These are phyloP conservation scores for Drosophila sturtevanti DNA, from an alignment of 1,140 invertebrate genomes.

Conservation along the genomic window DNA sequence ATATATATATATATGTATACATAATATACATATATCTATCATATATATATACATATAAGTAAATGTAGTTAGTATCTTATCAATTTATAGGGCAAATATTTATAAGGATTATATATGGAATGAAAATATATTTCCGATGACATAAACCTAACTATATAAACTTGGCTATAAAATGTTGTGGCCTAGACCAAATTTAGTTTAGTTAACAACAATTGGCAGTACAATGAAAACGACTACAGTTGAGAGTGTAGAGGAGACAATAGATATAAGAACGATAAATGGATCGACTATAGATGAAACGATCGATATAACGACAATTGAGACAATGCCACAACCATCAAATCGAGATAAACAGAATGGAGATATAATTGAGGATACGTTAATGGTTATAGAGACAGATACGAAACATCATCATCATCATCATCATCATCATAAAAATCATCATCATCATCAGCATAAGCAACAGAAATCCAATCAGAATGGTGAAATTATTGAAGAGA, in stretches of 20 bases:
- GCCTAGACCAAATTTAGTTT: slow-evolving; percentile 27
- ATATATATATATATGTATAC: no score
- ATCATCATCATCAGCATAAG: slow-evolving; percentile 32
- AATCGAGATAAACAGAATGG: not conserved
- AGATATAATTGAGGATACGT: not conserved
- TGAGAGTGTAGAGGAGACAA: slow-evolving; percentile 54
- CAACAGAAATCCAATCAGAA: slow-evolving; percentile 27
- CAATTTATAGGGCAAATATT: slow-evolving; percentile 21
- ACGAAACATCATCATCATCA: slow-evolving; percentile 39
- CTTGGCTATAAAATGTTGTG: slow-evolving; percentile 63
- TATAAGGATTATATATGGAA: slow-evolving; percentile 59
- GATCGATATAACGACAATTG: slow-evolving; percentile 45
- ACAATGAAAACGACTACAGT: slow-evolving; percentile 50
- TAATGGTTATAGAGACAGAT: not conserved
- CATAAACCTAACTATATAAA: slow-evolving; percentile 69
- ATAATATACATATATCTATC: no score
- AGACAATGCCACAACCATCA: slow-evolving; percentile 26
- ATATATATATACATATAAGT: no score
- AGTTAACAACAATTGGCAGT: slow-evolving; percentile 44
- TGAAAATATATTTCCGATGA: slow-evolving; percentile 74
- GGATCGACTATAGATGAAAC: slow-evolving; percentile 39
- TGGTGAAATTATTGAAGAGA: slow-evolving; percentile 40
- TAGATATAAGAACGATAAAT: slow-evolving; percentile 44
- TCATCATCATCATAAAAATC: slow-evolving; percentile 40
- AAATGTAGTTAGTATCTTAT: slow-evolving; percentile 71